Base-by-base conservation (phyloP, 2,113 vertebrate species). In the Coturnix japonica region DNA sequence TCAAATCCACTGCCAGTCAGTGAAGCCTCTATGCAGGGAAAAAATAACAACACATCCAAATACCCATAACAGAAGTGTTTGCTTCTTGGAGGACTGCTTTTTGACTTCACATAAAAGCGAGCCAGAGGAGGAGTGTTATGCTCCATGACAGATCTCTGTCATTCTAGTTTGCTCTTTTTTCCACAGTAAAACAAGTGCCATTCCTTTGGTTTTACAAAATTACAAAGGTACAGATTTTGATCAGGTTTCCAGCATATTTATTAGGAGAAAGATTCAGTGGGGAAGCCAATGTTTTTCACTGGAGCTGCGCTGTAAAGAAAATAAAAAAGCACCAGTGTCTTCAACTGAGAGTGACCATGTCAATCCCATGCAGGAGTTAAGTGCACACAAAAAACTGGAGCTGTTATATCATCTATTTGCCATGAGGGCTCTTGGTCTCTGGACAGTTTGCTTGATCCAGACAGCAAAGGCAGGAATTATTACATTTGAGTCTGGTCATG, bases 341-440 rank as follows among this genome's bases (percentile, higher is more conserved):
- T 77, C 78, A n/a, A 20, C 3, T 4, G 7, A 17, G 14, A 46
- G 37, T 53, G 26, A 8, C 5, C 31, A 3, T 11, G 33, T 53
- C 37, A 64, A 6, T 1, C 2, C 6, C 6, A 9, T 13, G 20
- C 1, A 72, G 18, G 1, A 4, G 3, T 28, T 64, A 51, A 69
- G n/a, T 13, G 28, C 15, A 41, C 13, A 33, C 5, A 28, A 44
- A 44, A 66, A 81, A 10, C 10, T 51, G 9, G 63, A 90, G 5
- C 7, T 70, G 3, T 65, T 66, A 10, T 0, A 1, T 3, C 3
- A 23, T 53, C 76, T 61, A 1, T 46, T 79, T 77, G 7, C 9
- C 37, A 18, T 49, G 31, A 63, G 11, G 18, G 7, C 4, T 59
- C 0, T 21, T 57, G 20, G 13, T 8, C 23, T 49, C 39, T 28